Evolutionary conservation across 2,113 vertebrate genomes (phyloP).

Genomic region (Chionodraco myersi): DNA sequence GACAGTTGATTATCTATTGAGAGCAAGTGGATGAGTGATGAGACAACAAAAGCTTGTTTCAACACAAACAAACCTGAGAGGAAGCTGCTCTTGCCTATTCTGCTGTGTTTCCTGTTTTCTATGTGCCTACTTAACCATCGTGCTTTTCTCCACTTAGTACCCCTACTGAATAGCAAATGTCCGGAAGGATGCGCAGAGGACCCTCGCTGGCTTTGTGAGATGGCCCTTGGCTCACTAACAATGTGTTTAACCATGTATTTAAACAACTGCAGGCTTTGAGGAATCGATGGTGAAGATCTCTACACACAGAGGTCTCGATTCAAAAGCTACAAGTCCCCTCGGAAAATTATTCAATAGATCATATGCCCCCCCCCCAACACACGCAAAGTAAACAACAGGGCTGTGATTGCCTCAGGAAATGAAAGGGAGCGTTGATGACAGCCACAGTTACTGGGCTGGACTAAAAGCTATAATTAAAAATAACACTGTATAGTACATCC

Average conservation of each 20-base stretch:
- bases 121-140: conserved; percentile 2
- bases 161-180: conserved; percentile 13
- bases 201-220: neutral
- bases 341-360: conserved; percentile 31
- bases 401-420: conserved; percentile 63
- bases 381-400: conserved; percentile 48
- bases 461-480: conserved; percentile 56
- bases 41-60: neutral
- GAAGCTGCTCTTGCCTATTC: conserved; percentile 3
- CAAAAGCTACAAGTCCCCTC: conserved; percentile 36
- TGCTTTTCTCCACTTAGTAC: conserved; percentile 10
- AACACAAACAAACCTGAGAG: conserved; percentile 1
- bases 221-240: conserved; percentile 8
- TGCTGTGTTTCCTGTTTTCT: conserved; percentile 16
- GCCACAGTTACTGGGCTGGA: conserved; percentile 30
- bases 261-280: conserved; percentile 18
- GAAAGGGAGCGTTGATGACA: conserved; percentile 42
- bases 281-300: conserved; percentile 30
- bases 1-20: conserved; percentile 42
- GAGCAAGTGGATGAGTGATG: neutral
- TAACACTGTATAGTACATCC: neutral
- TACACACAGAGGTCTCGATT: conserved; percentile 8
- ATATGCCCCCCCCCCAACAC: neutral
- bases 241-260: conserved; percentile 29
- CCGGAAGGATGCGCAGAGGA: conserved; percentile 13